Base-by-base conservation (phyloP, 2,888 invertebrate species). In the Schizaphis graminum region DNA sequence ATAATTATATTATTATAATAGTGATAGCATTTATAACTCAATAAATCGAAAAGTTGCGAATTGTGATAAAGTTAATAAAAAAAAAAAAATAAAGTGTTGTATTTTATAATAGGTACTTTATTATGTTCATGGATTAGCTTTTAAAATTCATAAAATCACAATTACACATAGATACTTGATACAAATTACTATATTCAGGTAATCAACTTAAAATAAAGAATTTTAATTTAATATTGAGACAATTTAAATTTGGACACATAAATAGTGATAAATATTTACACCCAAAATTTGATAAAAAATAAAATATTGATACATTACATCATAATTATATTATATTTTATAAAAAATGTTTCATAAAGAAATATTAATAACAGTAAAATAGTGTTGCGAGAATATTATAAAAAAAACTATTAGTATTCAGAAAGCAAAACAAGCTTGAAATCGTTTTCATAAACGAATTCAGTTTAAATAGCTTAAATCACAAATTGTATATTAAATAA, bases 381-480 rank as follows among this genome's bases (percentile, higher is more conserved):
- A 77, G 16, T 90, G n/a, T 21, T 61, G 28, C 1, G 44, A 49
- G 61, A 0, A 2, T 24, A 77, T 13, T 77, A 47, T 77, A 77
- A 49, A 1, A 35, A 16, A 35, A 41, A 56, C 3, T 56, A 77
- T 92, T 89, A 77, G 93, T 56, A 77, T 89, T 93, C 89, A 24
- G 16, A 44, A 56, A 89, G 56, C 44, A 56, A 24, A 77, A 35
- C 44, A 57, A 53, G n/a, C 47, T 44, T 10, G 41, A 67, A 87
- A 61, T 49, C 44, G 44, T 93, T 93, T 89, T 24, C 47, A 49
- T 57, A 93, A 84, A 44, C 56, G 93, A 84, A 93, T 77, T 89
- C 44, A 61, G 67, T 41, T 88, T 24, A 35, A 56, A 84, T 56
- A 35, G 35, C 89, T 85, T 93, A 89, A 93, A 89, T 93, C 93